These are phyloP conservation scores for Lamellibrachia satsuma DNA, from an alignment of 2,888 invertebrate genomes.

Conservation along the genomic window DNA sequence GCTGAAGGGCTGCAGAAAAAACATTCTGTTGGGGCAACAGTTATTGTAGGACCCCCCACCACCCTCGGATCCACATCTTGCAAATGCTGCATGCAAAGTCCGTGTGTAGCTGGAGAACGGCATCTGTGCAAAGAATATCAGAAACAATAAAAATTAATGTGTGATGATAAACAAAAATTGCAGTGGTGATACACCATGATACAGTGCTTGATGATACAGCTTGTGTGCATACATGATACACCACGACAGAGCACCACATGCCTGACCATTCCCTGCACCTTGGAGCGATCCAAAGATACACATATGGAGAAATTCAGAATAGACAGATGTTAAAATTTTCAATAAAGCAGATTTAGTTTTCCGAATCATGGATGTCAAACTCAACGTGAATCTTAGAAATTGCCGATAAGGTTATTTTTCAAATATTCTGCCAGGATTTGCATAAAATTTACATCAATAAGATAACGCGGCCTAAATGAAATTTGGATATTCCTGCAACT, in stretches of 20 bases:
- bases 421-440: background rate
- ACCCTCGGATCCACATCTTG: background rate
- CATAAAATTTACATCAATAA: background rate
- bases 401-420: background rate
- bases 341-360: background rate
- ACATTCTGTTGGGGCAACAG: background rate
- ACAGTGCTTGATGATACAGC: background rate
- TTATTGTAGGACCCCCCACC: background rate
- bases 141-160: background rate
- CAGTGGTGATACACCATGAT: background rate
- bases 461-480: background rate
- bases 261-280: background rate
- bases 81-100: background rate
- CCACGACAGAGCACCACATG: background rate
- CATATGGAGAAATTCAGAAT: background rate
- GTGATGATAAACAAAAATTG: background rate
- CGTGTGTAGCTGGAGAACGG: background rate
- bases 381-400: background rate
- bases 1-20: background rate
- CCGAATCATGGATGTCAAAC: background rate
- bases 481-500: background rate
- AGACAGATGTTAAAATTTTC: background rate
- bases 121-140: background rate
- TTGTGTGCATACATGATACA: constrained; percentile 3
- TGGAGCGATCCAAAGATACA: background rate